A percentile compares a stretch with the other conserved stretches of the same genome.
Conservation (phyloP, 2,888 invertebrate genomes). For the Venusia cambrica region DNA sequence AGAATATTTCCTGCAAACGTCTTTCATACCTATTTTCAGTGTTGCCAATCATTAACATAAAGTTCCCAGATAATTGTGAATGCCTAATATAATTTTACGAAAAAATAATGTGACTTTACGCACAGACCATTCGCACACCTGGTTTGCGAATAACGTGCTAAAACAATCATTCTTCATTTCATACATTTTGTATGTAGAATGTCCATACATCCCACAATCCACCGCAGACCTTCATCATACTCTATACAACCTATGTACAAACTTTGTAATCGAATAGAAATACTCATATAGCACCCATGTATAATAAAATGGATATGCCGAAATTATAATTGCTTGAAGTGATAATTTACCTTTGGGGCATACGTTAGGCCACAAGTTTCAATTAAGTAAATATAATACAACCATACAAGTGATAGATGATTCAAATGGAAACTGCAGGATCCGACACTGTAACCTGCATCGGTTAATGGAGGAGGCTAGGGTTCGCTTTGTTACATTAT, state of each 20-base stretch:
- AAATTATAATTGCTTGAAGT: constrained; percentile 43
- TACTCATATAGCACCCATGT: constrained; percentile 62
- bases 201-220: not conserved
- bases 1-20: too few relatives aligned
- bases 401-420: too few relatives aligned
- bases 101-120: constrained; percentile 55
- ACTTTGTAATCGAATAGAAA: constrained; percentile 41
- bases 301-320: constrained; percentile 60
- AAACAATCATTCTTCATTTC: constrained; percentile 32
- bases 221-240: constrained; percentile 34
- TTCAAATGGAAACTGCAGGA: not conserved
- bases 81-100: constrained; percentile 54
- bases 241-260: constrained; percentile 62
- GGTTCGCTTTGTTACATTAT: constrained; percentile 28
- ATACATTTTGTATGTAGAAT: constrained; percentile 2
- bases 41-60: too few relatives aligned
- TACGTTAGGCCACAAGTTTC: constrained; percentile 39
- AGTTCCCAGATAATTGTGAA: constrained; percentile 8
- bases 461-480: constrained; percentile 39
- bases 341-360: constrained; percentile 40
- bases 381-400: too few relatives aligned
- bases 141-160: constrained; percentile 51
- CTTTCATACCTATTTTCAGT: too few relatives aligned
- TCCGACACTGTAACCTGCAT: constrained; percentile 5
- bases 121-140: constrained; percentile 36